Conservation (phyloP, 2,888 invertebrate species). For the Epistrophella euchroma region DNA sequence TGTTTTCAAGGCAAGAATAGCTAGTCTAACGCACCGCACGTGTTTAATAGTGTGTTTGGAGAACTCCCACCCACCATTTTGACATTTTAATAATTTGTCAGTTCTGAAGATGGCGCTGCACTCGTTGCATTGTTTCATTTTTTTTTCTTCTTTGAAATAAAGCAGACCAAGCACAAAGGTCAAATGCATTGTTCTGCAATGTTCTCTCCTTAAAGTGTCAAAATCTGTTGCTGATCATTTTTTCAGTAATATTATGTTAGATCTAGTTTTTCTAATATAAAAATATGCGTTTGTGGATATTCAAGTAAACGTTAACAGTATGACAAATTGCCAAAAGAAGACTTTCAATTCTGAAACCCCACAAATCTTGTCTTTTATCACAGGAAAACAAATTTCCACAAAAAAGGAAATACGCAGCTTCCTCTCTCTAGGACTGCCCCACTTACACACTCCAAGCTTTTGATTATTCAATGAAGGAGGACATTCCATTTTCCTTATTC, state of each 20-base stretch:
- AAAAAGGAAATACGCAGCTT: conserved; percentile 29
- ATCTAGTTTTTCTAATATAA: background rate
- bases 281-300: conserved; percentile 15
- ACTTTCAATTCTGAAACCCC: conserved; percentile 25
- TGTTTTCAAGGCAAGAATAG: background rate
- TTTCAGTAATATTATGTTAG: background rate
- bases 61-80: background rate
- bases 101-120: background rate
- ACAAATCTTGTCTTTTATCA: conserved; percentile 38
- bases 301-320: conserved; percentile 19
- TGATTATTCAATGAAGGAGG: conserved; percentile 49
- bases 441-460: conserved; percentile 17
- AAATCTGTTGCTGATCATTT: conserved; percentile 26
- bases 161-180: background rate
- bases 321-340: conserved; percentile 37
- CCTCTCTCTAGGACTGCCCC: background rate
- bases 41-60: background rate
- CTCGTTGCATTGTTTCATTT: background rate
- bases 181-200: background rate
- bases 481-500: conserved; percentile 48
- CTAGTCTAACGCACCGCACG: background rate
- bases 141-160: background rate
- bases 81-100: background rate
- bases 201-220: background rate
- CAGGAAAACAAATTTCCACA: conserved; percentile 38